Conservation (phyloP, 2,888 invertebrate species). For the Thymelicus acteon region DNA sequence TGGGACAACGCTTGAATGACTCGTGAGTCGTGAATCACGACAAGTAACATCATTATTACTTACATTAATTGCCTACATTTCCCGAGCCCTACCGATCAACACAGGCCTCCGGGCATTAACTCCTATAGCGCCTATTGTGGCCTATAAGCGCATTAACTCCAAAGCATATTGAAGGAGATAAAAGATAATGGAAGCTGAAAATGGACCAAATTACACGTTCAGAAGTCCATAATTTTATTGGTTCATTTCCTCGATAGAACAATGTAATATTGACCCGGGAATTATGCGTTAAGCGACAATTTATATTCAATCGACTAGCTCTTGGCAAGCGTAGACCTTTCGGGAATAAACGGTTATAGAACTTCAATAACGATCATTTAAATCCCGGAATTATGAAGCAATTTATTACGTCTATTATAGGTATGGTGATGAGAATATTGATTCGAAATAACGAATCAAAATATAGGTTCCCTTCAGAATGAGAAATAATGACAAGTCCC, state of each 20-base stretch:
- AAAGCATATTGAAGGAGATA: background rate
- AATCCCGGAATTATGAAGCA: conserved; percentile 9
- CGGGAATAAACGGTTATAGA: conserved; percentile 30
- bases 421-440: background rate
- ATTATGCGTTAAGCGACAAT: conserved; percentile 36
- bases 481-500: too few relatives aligned
- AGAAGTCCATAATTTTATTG: conserved; percentile 37
- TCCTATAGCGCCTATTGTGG: too few relatives aligned
- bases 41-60: too few relatives aligned
- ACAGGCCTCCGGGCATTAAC: too few relatives aligned
- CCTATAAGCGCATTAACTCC: too few relatives aligned
- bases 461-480: too few relatives aligned
- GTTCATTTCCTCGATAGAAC: conserved; percentile 33
- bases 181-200: conserved; percentile 23
- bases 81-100: too few relatives aligned
- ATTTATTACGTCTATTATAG: background rate
- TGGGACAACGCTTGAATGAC: too few relatives aligned
- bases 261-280: conserved; percentile 31
- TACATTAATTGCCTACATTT: too few relatives aligned
- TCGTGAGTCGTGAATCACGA: too few relatives aligned
- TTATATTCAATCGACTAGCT: conserved; percentile 34
- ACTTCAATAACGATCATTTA: conserved; percentile 5
- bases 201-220: conserved; percentile 29
- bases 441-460: background rate
- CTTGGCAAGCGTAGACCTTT: conserved; percentile 29